Evolutionary conservation across 1,140 invertebrate genomes (phyloP), one percentile per base, ranked within the genome.

Genomic region (Leptinotarsa lineolata): DNA sequence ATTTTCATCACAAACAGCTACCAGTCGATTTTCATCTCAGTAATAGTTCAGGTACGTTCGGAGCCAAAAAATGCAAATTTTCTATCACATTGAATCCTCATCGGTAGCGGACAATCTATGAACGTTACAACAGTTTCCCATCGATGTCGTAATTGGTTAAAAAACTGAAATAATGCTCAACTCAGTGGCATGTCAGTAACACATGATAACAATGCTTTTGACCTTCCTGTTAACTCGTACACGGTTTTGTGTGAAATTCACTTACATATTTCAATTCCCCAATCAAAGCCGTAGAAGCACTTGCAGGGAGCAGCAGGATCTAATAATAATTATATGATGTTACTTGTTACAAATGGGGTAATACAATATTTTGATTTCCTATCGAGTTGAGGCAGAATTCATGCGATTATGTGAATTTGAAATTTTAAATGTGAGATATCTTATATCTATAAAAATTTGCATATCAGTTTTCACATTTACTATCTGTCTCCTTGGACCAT

Each of bases 161-260:
- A 67, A 45, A 39, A 44, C n/a, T 67, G 22, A 67, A 67, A 63
- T 63, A n/a, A 59, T 13, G 58, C 20, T 59, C 58, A 59, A 18
- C 58, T 15, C 16, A 63, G 11, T 22, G 24, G 21, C 61, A 63
- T 63, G 61, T 24, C 24, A 63, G 20, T 13, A 63, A 63, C 24
- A 6, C 61, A 24, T 21, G 61, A 63, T 63, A 63, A 63, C 61
- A 63, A 63, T 63, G 20, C 20, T 63, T 21, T 22, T 63, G 61
- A 63, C 61, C 61, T 63, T 63, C 61, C 61, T 8, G 20, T 63
- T 30, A 63, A 18, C 13, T 63, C 13, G 18, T 63, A 63, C 20
- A n/a, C 20, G 61, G 61, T 63, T 22, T 63, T 22, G 61, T 20
- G 20, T 30, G 48, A 21, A 63, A 63, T 63, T 18, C 24, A 63